A percentile compares a stretch with the other conserved stretches of the same genome.
Conservation (phyloP, 2,888 invertebrate genomes). For the Ophion obscuratus region DNA sequence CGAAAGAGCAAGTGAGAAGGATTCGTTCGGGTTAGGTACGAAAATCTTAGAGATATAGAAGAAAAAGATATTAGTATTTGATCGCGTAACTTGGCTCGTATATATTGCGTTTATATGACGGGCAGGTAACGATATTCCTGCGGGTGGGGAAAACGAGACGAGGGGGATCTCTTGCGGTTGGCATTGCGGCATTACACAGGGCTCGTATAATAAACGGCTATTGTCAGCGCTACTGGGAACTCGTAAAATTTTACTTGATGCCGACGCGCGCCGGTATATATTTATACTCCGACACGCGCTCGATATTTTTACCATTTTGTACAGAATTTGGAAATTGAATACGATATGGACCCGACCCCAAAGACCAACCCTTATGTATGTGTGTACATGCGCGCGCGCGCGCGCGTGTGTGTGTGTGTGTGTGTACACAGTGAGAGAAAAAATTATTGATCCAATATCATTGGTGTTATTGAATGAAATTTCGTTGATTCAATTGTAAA, state of each 20-base stretch:
- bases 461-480: too few species aligned
- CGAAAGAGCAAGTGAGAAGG: not conserved
- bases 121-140: constrained; percentile 31
- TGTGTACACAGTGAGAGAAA: too few species aligned
- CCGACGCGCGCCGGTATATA: not conserved
- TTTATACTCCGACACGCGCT: constrained; percentile 50
- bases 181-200: constrained; percentile 29
- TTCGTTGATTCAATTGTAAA: too few species aligned
- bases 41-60: not conserved
- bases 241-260: constrained; percentile 56
- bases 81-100: constrained; percentile 25
- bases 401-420: too few species aligned
- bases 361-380: too few species aligned
- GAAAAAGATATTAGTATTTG: constrained; percentile 48
- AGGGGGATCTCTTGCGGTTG: constrained; percentile 15
- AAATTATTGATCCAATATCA: too few species aligned
- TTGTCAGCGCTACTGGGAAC: constrained; percentile 63
- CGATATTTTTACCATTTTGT: constrained; percentile 19
- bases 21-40: constrained; percentile 24
- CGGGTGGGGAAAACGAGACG: constrained; percentile 1
- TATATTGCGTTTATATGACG: constrained; percentile 15
- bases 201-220: constrained; percentile 53
- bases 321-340: not conserved
- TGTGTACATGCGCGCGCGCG: too few species aligned
- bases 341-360: not conserved